Base-by-base conservation (phyloP, 2,113 vertebrate species). In the Salminus brasiliensis region DNA sequence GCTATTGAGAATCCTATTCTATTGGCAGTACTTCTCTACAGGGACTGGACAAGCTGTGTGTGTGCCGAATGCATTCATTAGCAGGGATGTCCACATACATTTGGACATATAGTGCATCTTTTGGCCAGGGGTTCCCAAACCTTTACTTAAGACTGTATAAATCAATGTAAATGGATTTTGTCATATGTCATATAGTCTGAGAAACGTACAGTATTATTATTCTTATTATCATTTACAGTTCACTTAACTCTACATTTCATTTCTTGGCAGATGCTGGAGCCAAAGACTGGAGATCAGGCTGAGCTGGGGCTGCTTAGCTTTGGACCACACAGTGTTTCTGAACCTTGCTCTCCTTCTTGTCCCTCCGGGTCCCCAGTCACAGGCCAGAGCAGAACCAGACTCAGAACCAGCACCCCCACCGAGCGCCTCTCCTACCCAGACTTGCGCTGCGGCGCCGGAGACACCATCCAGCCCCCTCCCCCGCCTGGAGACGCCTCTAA, bases 251-350 rank as follows among this genome's bases (percentile, higher is more conserved):
- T 57, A 8, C 23, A 41, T 49, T 62, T 59, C 29, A 39, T 76
- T 81, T 30, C 21, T 74, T 29, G 4, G 49, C 85, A 94, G 93
- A 93, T 94, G 92, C 83, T 94, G 87, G 92, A 94, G 83, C 86
- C 93, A 0, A 93, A 94, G 3, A 6, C 83, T 0, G 89, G 92
- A 77, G 88, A 91, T 75, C 89, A 59, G 0, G 79, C 79, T 88
- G 88, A 92, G 73, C 88, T 73, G 0, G 84, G 76, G 41, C 84
- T 87, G 81, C 89, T 93, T 90, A 87, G 85, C 47, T 82, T 85
- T 0, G 67, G 76, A 12, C 25, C 70, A 5, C 78, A 74, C 29
- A 65, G 73, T 69, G 72, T 79, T 15, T 75, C 76, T 25, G 81
- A 80, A 71, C 79, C 82, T 82, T 88, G 30, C 55, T 84, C 1